Evolutionary conservation across 2,113 vertebrate species (phyloP), one percentile per base, ranked within the genome.

Genomic region (Catharus fuscescens): DNA sequence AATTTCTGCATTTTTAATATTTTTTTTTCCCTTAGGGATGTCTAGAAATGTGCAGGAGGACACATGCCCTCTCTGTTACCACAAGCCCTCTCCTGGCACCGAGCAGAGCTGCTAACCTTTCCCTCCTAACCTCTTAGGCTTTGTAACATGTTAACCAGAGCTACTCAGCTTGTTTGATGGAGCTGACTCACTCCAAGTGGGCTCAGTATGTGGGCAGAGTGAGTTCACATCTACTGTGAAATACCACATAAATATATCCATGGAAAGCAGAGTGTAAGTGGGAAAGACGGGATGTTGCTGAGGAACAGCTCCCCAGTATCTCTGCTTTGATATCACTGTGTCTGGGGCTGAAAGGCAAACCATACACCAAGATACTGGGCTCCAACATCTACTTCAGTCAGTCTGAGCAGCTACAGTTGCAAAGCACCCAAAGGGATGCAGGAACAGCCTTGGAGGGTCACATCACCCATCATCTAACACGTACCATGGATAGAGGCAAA

Each of bases 181-280:
- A 94, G 72, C 86, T 97, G 96, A 97, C 95, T 97, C 95, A 97
- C 65, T 89, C 83, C 45, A 92, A 95, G 95, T 96, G 89, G 94
- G 95, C 94, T 97, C 65, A 53, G 83, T 84, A 91, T 61, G 96
- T 97, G 89, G 96, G 96, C 61, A 95, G 95, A 93, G 53, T 10
- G 57, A 92, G 83, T 95, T 96, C 86, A 84, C 56, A 95, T 95
- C 57, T 91, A 44, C 92, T 93, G 94, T 2, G 44, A 95, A 97
- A 95, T 88, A 92, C 60, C 86, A 80, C 40, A 78, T 40, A 96
- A 92, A 94, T 96, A 88, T 96, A 95, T 88, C 88, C 69, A 45
- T 25, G 77, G 83, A 86, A 95, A 96, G 89, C 79, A 93, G 81
- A 91, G 92, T 65, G 57, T 73, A 90, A 95, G 90, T 94, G 80